Percentiles rank a stretch among this genome's conserved stretches.
phyloP scores from a whole-genome alignment of 2,888 invertebrate species.

The Augiades crinisus region DNA sequence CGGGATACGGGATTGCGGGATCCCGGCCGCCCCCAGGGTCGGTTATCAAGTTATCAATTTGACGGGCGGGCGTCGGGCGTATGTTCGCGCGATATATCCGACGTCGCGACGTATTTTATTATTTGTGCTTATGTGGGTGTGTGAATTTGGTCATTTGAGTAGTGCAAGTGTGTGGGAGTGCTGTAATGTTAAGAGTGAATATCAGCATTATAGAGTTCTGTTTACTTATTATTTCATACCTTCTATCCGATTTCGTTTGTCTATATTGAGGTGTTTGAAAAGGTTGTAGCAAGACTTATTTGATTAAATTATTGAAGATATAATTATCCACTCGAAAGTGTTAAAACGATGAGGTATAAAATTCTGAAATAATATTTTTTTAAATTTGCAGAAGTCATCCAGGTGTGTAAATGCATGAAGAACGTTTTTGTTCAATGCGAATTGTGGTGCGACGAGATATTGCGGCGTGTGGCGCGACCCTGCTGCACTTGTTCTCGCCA shows the following conservation, averaged over 20 bases:
- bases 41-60: slow-evolving; percentile 76
- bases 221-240: no score
- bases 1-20: slow-evolving; percentile 33
- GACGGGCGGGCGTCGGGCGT: slow-evolving; percentile 46
- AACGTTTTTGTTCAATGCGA: slow-evolving; percentile 71
- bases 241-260: no score
- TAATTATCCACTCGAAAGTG: no score
- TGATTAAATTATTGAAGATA: no score
- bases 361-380: no score
- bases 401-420: slow-evolving; percentile 72
- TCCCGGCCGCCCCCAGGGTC: slow-evolving; percentile 40
- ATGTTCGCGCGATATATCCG: slow-evolving; percentile 31
- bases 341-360: no score
- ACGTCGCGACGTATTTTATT: slow-evolving; percentile 16
- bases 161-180: no score
- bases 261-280: no score
- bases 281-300: no score
- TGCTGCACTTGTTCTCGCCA: slow-evolving; percentile 63
- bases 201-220: no score
- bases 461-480: slow-evolving; percentile 57
- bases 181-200: no score
- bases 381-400: slow-evolving; percentile 49
- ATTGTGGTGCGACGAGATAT: slow-evolving; percentile 66
- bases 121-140: slow-evolving; percentile 10
- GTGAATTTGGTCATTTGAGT: no score